Conservation (phyloP, 2,888 invertebrate genomes). For the Macaria notata region DNA sequence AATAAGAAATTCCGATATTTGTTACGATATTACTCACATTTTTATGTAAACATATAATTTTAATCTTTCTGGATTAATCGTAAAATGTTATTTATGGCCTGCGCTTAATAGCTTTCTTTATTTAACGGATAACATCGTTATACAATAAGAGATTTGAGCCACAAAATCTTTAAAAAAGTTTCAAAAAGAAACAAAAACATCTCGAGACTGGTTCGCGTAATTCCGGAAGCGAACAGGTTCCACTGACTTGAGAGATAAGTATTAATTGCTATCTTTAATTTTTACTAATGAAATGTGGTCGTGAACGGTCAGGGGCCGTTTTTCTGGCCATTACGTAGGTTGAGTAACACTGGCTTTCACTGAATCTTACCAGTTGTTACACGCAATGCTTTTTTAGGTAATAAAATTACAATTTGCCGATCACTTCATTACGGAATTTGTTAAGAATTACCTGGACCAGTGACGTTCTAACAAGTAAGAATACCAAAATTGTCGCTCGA, state of each 20-base stretch:
- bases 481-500: no score
- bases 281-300: constrained; percentile 65
- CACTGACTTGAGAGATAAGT: constrained; percentile 52
- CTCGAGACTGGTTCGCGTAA: constrained; percentile 68
- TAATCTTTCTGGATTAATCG: background rate
- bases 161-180: constrained; percentile 38
- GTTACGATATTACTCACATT: background rate
- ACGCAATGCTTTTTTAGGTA: constrained; percentile 71
- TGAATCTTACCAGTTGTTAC: constrained; percentile 62
- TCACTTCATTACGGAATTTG: constrained; percentile 38
- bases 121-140: constrained; percentile 8
- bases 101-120: constrained; percentile 10
- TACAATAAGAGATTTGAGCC: constrained; percentile 19
- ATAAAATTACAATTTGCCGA: constrained; percentile 49
- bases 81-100: constrained; percentile 6
- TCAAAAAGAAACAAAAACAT: constrained; percentile 57
- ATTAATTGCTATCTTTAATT: constrained; percentile 73
- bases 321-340: constrained; percentile 58
- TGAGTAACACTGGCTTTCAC: constrained; percentile 73
- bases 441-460: no score
- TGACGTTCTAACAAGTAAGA: no score
- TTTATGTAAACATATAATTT: background rate
- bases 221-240: constrained; percentile 79
- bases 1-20: background rate
- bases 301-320: constrained; percentile 47